Percentiles rank a stretch among this genome's conserved stretches.
Conservation (phyloP, 2,797 vertebrate species). For the Liasis olivaceus region DNA sequence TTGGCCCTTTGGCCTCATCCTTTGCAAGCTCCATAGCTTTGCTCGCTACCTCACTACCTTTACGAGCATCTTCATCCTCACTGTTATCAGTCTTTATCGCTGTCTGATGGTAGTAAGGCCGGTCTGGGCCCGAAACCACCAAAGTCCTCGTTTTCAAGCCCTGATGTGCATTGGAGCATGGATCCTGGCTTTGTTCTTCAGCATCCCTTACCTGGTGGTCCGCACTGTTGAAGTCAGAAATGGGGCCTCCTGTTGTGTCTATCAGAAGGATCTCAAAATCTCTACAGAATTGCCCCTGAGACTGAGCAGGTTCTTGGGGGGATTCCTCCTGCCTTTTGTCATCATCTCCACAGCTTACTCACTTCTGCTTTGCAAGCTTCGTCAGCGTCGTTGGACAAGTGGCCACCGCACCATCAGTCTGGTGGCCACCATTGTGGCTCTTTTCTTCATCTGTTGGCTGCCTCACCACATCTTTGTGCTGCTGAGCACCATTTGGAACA, state of each 20-base stretch:
- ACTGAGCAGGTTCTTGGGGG: conserved; percentile 7
- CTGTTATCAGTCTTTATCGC: conserved; percentile 54
- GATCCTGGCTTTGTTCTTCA: conserved; percentile 53
- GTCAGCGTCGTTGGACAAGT: background rate
- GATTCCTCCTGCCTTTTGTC: conserved; percentile 36
- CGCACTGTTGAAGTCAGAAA: background rate
- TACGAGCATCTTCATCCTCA: conserved; percentile 55
- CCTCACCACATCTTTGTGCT: conserved; percentile 52
- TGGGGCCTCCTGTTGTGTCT: background rate
- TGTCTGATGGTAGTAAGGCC: conserved; percentile 54
- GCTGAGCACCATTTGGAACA: rapidly evolving
- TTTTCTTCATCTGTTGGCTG: conserved; percentile 65
- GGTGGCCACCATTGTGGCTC: conserved; percentile 43
- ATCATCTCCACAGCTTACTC: conserved; percentile 53
- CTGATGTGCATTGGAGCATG: conserved; percentile 43
- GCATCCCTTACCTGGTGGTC: conserved; percentile 28
- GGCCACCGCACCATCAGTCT: conserved; percentile 52
- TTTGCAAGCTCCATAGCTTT: conserved; percentile 49
- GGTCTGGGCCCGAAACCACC: conserved; percentile 60
- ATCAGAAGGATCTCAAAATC: background rate
- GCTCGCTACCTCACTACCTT: conserved; percentile 51
- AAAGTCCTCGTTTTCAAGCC: background rate
- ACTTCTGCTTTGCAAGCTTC: conserved; percentile 52
- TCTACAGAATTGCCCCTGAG: conserved; percentile 31
- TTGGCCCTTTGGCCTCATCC: conserved; percentile 56